Percentiles rank a stretch among this genome's conserved stretches.
phyloP scores from a whole-genome alignment of 1,140 invertebrate genomes.

The Drosophila miranda region DNA sequence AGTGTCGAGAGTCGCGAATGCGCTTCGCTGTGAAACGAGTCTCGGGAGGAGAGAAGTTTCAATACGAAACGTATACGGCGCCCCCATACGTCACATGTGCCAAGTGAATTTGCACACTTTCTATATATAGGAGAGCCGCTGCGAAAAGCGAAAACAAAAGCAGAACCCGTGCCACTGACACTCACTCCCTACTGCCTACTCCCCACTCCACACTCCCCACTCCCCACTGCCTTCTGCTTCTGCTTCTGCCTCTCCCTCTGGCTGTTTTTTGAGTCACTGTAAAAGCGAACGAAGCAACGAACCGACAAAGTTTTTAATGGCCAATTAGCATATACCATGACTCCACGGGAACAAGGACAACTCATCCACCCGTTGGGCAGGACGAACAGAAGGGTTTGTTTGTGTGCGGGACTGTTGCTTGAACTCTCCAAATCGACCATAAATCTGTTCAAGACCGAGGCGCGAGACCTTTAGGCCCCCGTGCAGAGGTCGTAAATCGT shows the following conservation, averaged over 20 bases:
- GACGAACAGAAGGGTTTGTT: too few relatives aligned
- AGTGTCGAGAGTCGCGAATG: too few relatives aligned
- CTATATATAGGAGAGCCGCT: conserved; percentile 21
- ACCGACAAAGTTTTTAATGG: conserved; percentile 33
- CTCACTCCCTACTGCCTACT: neutral
- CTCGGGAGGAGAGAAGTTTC: neutral
- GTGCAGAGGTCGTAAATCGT: conserved; percentile 24
- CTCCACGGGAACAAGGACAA: conserved; percentile 2
- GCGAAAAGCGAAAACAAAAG: conserved; percentile 5
- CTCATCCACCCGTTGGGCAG: too few relatives aligned
- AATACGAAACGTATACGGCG: conserved; percentile 17
- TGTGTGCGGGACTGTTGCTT: too few relatives aligned
- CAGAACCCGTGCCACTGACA: neutral
- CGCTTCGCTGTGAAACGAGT: too few relatives aligned
- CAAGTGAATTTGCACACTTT: conserved; percentile 30
- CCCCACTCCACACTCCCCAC: too few relatives aligned
- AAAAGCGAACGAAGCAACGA: conserved; percentile 2
- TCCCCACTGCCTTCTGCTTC: too few relatives aligned
- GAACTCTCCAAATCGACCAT: neutral
- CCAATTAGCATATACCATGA: conserved; percentile 39
- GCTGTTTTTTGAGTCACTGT: too few relatives aligned
- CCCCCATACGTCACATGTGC: conserved; percentile 28
- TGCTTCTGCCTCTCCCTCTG: too few relatives aligned
- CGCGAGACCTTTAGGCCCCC: neutral
- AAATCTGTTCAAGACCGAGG: conserved; percentile 14